phyloP scores from a whole-genome alignment of 2,888 invertebrate species.

The Paralinhomoeus sp. region DNA sequence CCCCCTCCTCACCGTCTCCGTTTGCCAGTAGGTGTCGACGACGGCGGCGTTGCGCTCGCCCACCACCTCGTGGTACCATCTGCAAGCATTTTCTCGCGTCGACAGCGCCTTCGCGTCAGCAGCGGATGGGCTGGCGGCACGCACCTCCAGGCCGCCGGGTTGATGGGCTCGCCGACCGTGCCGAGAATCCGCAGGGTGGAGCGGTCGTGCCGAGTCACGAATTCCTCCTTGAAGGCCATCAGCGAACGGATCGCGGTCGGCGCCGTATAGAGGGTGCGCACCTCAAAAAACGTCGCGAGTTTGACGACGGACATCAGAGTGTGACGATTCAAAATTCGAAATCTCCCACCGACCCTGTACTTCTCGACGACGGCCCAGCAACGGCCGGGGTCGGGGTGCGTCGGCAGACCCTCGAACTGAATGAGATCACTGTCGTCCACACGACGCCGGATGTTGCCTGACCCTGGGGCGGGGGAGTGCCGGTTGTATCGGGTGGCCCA shows the following conservation, averaged over 20 bases:
- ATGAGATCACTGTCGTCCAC: too few species aligned
- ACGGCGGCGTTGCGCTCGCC: constrained; percentile 43
- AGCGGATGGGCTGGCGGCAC: too few species aligned
- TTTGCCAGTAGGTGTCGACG: constrained; percentile 98
- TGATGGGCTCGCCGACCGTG: constrained; percentile 95
- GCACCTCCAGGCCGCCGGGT: constrained; percentile 57
- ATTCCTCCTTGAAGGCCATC: not conserved
- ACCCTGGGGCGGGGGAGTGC: too few species aligned
- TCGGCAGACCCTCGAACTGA: constrained; percentile 67
- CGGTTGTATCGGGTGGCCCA: too few species aligned
- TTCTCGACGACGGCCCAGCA: constrained; percentile 81
- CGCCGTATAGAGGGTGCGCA: constrained; percentile 89
- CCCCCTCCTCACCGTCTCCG: constrained; percentile 50
- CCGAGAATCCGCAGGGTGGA: constrained; percentile 54
- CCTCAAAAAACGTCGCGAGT: constrained; percentile 12
- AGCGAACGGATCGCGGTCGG: constrained; percentile 88
- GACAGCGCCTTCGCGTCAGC: too few species aligned
- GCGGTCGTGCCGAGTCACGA: not conserved
- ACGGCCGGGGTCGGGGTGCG: constrained; percentile 70
- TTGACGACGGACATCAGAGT: too few species aligned
- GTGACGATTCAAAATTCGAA: not conserved
- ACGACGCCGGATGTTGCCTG: too few species aligned
- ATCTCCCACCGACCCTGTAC: constrained; percentile 38
- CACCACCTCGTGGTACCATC: constrained; percentile 23
- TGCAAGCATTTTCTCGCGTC: too few species aligned